These are phyloP conservation scores for Ceyx erithaca DNA, from an alignment of 2,797 vertebrate genomes.

Conservation along the genomic window DNA sequence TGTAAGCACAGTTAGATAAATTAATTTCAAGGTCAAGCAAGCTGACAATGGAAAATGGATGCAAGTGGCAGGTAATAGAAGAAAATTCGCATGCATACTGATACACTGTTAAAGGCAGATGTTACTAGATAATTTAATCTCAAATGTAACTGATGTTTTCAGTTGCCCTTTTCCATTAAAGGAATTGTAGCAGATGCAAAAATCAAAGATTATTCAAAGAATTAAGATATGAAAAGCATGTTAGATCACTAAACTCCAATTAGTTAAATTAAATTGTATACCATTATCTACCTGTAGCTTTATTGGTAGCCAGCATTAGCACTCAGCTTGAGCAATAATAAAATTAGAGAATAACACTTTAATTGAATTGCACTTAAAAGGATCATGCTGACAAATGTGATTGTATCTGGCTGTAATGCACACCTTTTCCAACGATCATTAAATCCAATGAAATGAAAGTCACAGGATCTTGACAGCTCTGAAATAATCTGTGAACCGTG, in stretches of 20 bases:
- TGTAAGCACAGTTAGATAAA: conserved; percentile 74
- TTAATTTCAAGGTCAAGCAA: conserved; percentile 78
- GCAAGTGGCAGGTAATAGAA: conserved; percentile 70
- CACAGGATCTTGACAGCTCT: conserved; percentile 86
- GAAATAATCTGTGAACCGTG: conserved; percentile 88
- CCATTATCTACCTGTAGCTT: conserved; percentile 89
- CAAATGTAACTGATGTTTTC: conserved; percentile 83
- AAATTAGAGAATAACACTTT: conserved; percentile 95
- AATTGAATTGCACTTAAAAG: conserved; percentile 99
- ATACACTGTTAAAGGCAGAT: conserved; percentile 87
- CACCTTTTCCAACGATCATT: conserved; percentile 88
- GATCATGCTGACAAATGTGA: conserved; percentile 97
- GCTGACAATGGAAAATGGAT: conserved; percentile 64
- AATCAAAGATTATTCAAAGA: conserved; percentile 92
- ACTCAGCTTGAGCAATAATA: conserved; percentile 88
- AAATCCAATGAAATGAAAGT: conserved; percentile 95
- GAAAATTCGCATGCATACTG: conserved; percentile 70
- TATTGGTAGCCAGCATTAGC: conserved; percentile 86
- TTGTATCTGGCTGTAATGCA: conserved; percentile 91
- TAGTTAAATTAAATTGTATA: conserved; percentile 98
- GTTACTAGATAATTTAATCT: conserved; percentile 86
- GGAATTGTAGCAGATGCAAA: conserved; percentile 82
- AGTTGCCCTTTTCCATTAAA: conserved; percentile 90
- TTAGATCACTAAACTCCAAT: conserved; percentile 93
- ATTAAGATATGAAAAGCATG: conserved; percentile 95